Percentiles rank a stretch among this genome's conserved stretches.
Evolutionary conservation across 1,140 invertebrate genomes (phyloP).

Genomic region (Lethrus apterus): DNA sequence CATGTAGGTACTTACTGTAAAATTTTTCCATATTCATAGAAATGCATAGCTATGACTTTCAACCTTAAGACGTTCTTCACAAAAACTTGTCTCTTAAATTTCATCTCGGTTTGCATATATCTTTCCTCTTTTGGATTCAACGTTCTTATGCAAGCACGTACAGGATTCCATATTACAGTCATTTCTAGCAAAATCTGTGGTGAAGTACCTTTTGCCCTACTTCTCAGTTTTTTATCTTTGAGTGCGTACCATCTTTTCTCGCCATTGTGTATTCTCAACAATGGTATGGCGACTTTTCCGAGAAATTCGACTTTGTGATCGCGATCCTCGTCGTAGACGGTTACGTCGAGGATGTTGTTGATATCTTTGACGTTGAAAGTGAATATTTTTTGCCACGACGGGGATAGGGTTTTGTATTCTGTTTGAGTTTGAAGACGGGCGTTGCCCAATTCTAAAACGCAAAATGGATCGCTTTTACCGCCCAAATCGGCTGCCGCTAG

Average conservation of each 20-base stretch:
- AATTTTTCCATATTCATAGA: constrained; percentile 85
- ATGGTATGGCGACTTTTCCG: constrained; percentile 82
- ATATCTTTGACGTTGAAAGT: constrained; percentile 98
- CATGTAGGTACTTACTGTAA: constrained; percentile 65
- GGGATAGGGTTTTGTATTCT: constrained; percentile 94
- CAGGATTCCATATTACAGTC: constrained; percentile 84
- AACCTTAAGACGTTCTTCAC: constrained; percentile 89
- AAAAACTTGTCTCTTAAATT: constrained; percentile 93
- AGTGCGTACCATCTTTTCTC: constrained; percentile 93
- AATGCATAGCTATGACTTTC: constrained; percentile 80
- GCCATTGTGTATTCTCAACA: constrained; percentile 80
- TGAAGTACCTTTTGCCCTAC: constrained; percentile 80
- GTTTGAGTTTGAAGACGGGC: constrained; percentile 94
- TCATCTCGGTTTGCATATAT: constrained; percentile 87
- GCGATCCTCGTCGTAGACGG: constrained; percentile 96
- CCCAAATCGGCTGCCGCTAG: constrained; percentile 85
- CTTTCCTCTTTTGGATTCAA: constrained; percentile 95
- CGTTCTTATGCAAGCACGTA: constrained; percentile 83
- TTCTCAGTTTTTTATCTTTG: constrained; percentile 91
- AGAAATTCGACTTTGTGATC: constrained; percentile 98
- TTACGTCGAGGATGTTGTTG: constrained; percentile 92
- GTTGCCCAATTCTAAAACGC: constrained; percentile 93
- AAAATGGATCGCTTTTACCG: constrained; percentile 95
- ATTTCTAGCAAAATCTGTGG: constrained; percentile 91
- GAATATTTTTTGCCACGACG: constrained; percentile 98